phyloP scores from a whole-genome alignment of 2,113 vertebrate genomes.

The Onychostruthus taczanowskii region DNA sequence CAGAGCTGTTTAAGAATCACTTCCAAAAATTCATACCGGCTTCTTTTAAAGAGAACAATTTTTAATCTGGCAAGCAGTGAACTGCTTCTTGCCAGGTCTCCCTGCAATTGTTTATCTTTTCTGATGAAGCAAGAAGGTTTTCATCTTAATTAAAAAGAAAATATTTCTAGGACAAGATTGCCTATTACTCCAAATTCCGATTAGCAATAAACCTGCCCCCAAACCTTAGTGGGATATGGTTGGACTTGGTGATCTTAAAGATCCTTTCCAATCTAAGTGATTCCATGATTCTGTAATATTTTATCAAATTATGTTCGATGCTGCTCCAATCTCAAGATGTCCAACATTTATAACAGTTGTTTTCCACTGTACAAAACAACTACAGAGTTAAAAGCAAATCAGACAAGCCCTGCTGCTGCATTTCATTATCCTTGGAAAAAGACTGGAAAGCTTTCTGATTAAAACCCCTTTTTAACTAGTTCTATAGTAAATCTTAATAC shows the following conservation, averaged over 20 bases:
- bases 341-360: background rate
- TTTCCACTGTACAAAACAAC: background rate
- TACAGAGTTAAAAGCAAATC: background rate
- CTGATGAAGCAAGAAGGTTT: background rate
- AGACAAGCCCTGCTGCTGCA: background rate
- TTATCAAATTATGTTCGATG: background rate
- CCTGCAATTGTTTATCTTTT: background rate
- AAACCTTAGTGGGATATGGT: background rate
- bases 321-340: background rate
- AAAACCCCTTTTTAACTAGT: constrained; percentile 5
- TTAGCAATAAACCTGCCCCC: background rate
- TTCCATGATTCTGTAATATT: background rate
- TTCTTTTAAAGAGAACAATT: background rate
- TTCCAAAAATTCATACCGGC: background rate
- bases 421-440: constrained; percentile 5
- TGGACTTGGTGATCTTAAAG: background rate
- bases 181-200: background rate
- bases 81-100: background rate
- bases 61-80: background rate
- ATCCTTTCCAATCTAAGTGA: background rate
- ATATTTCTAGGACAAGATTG: background rate
- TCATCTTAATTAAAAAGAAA: background rate
- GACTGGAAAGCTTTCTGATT: background rate
- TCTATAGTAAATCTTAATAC: background rate
- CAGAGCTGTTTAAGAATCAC: background rate